Conservation (phyloP, 1,140 invertebrate species). For the Cyclargus thomasi region DNA sequence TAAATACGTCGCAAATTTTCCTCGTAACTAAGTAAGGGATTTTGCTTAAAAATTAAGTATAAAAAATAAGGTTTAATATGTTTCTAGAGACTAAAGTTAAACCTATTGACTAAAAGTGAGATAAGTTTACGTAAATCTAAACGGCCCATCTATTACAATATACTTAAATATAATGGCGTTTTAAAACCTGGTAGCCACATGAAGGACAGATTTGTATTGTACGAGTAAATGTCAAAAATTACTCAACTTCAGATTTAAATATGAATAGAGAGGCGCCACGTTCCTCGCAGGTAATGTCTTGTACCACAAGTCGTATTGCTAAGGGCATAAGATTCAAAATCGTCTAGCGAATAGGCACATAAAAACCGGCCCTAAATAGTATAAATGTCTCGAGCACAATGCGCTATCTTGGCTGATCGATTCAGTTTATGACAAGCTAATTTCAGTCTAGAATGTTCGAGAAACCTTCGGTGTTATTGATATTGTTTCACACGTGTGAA, state of each 20-base stretch:
- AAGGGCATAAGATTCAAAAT: not conserved
- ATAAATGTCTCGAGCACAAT: slow-evolving; percentile 67
- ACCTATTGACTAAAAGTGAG: not conserved
- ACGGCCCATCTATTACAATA: not conserved
- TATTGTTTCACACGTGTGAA: not conserved
- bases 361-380: slow-evolving; percentile 71
- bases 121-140: not conserved
- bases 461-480: slow-evolving; percentile 6
- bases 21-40: not conserved
- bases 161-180: not conserved
- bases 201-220: slow-evolving; percentile 35
- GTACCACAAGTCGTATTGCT: not conserved
- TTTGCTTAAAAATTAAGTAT: not conserved
- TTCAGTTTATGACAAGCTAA: slow-evolving; percentile 60
- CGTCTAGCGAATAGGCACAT: slow-evolving; percentile 33
- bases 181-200: not conserved
- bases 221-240: slow-evolving; percentile 65
- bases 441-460: slow-evolving; percentile 36
- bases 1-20: not conserved
- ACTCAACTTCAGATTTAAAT: slow-evolving; percentile 70
- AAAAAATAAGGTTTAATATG: too few species aligned
- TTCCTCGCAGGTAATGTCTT: slow-evolving; percentile 42
- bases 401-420: slow-evolving; percentile 55
- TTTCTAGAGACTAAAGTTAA: too few species aligned
- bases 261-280: slow-evolving; percentile 71